Base-by-base conservation (phyloP, 2,888 invertebrate species). In the Brachycybe producta region DNA sequence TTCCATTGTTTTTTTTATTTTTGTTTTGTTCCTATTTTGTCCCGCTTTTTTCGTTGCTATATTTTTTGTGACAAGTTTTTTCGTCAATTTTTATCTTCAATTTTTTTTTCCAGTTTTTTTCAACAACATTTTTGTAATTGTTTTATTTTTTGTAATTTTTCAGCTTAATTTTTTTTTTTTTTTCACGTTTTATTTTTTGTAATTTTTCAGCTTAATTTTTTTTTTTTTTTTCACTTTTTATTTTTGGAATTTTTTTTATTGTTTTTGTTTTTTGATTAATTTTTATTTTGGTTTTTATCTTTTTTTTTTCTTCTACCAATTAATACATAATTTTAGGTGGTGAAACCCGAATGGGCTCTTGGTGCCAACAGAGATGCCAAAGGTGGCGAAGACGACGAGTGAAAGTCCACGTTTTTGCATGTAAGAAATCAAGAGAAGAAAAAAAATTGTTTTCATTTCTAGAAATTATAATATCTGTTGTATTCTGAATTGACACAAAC, bases 281-380 rank as follows among this genome's bases (percentile, higher is more conserved):
- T 38, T 19, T 46, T 23, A 13, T 38, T 46, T 38, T 40, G 39
- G 8, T 45, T 45, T 45, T 40, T 45, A 21, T 24, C 13, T 51
- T 50, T 26, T 26, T 27, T 38, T 26, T 17, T 40, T 32, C 11
- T 32, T 32, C 11, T 32, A 11, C n/a, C n/a, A 32, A 32, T 11
- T 11, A n/a, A n/a, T n/a, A 32, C 11, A 32, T 11, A 11, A 32
- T 11, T 32, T 32, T 32, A 42, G 24, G 38, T 23, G 36, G 28
- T 40, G 24, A 57, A 58, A 51, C 59, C 59, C 15, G 57, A 59
- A 52, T 59, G 59, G 59, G 59, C 59, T 28, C 39, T 58, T 54
- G 56, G 59, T 40, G 42, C 55, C 51, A 54, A 54, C 52, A 52
- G 58, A 56, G 49, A 43, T 2, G 30, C 19, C n/a, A 32, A 19